A percentile compares a stretch with the other conserved stretches of the same genome.
Conservation (phyloP, 2,113 vertebrate species). For the Uria aalge region DNA sequence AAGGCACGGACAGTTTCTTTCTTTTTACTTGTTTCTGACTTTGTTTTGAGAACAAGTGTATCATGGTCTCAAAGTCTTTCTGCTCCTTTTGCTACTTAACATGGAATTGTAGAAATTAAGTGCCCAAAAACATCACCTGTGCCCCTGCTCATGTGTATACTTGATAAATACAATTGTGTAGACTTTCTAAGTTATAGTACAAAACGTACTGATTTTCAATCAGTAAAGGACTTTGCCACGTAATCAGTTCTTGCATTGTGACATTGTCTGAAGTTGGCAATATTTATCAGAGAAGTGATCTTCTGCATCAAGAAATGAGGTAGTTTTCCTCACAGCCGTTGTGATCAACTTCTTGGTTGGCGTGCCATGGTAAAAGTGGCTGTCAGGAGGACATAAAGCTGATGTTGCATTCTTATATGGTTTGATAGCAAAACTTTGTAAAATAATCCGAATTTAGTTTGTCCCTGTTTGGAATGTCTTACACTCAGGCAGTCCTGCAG, state of each 20-base stretch:
- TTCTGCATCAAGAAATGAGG: neutral
- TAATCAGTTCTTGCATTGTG: neutral
- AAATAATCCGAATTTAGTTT: neutral
- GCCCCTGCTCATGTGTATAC: rapidly evolving
- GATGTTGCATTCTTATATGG: neutral
- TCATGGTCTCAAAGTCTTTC: neutral
- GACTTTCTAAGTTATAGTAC: neutral
- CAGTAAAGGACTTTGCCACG: neutral
- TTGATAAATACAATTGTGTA: neutral
- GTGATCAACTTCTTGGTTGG: neutral
- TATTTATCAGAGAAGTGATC: neutral
- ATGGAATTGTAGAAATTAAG: neutral
- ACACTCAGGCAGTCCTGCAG: neutral
- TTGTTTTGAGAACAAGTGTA: neutral
- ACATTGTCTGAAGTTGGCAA: neutral
- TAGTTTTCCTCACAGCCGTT: neutral
- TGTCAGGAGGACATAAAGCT: neutral
- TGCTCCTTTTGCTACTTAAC: neutral
- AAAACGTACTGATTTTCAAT: neutral
- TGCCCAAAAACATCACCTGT: neutral
- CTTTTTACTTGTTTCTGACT: neutral
- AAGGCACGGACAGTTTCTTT: neutral
- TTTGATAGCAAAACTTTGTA: neutral
- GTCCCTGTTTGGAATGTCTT: neutral
- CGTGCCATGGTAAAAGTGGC: neutral